These are phyloP conservation scores for Lasiurus cinereus DNA, from an alignment of 2,113 vertebrate genomes.

Conservation along the genomic window DNA sequence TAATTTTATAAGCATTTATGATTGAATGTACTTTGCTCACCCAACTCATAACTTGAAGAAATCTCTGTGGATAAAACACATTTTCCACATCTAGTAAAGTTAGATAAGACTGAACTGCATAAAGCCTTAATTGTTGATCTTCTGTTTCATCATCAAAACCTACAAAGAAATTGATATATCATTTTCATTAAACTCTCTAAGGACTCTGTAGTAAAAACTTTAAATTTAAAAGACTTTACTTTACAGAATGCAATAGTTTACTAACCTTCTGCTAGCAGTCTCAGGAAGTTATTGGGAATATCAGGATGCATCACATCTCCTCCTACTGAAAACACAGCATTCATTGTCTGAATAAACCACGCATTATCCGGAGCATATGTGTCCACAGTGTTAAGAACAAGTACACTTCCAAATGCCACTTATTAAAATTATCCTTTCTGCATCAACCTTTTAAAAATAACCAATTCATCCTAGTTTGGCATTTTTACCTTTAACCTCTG, in stretches of 20 bases:
- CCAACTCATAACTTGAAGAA: constrained; percentile 99
- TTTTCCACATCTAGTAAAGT: constrained; percentile 89
- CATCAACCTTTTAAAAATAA: constrained; percentile 55
- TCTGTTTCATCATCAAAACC: constrained; percentile 93
- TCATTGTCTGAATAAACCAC: constrained; percentile 99
- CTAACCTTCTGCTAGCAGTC: constrained; percentile 95
- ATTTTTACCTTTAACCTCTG: constrained; percentile 48
- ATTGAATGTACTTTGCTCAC: constrained; percentile 87
- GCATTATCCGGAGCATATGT: constrained; percentile 96
- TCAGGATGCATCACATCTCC: constrained; percentile 95
- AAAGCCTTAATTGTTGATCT: constrained; percentile 90
- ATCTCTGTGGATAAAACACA: constrained; percentile 93
- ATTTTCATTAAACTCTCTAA: constrained; percentile 42
- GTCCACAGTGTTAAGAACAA: constrained; percentile 80
- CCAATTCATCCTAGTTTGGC: not conserved
- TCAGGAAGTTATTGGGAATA: constrained; percentile 95
- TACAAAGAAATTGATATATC: constrained; percentile 65
- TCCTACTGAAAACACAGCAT: constrained; percentile 94
- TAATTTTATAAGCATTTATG: not conserved
- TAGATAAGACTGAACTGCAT: constrained; percentile 94
- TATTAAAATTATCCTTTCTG: constrained; percentile 62
- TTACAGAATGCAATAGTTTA: constrained; percentile 4
- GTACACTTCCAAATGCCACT: constrained; percentile 40
- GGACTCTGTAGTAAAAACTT: constrained; percentile 47
- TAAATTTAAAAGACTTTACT: constrained; percentile 52